phyloP scores from a whole-genome alignment of 2,888 invertebrate species.

The Pandemis corylana region DNA sequence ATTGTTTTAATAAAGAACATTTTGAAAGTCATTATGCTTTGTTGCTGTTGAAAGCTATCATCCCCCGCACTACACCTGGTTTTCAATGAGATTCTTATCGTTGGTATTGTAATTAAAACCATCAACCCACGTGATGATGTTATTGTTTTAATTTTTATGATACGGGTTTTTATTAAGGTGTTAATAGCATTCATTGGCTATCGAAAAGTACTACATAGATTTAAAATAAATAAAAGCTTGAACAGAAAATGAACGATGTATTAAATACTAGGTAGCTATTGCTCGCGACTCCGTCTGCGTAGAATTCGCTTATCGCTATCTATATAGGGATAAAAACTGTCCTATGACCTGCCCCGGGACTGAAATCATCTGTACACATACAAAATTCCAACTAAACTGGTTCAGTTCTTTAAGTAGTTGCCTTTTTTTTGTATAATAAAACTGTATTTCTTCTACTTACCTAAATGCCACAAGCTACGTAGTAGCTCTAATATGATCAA shows the following conservation, averaged over 20 bases:
- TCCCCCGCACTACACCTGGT: conserved; percentile 73
- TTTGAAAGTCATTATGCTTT: conserved; percentile 76
- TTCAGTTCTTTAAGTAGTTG: too few relatives aligned
- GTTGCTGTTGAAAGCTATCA: conserved; percentile 67
- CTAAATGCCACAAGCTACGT: background rate
- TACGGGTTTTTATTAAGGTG: conserved; percentile 10
- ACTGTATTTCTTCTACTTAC: background rate
- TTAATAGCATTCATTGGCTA: background rate
- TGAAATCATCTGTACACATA: too few relatives aligned
- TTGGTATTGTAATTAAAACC: conserved; percentile 68
- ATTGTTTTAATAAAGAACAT: conserved; percentile 82
- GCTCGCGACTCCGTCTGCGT: too few relatives aligned
- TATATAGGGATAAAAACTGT: too few relatives aligned
- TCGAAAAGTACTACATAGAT: background rate
- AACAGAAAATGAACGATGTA: too few relatives aligned
- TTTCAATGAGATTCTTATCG: conserved; percentile 71
- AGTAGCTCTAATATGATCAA: conserved; percentile 59
- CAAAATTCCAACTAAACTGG: too few relatives aligned
- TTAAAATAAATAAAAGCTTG: too few relatives aligned
- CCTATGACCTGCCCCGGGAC: too few relatives aligned
- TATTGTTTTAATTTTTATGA: conserved; percentile 45
- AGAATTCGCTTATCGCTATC: too few relatives aligned
- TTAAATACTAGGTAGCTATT: too few relatives aligned
- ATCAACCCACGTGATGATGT: conserved; percentile 47
- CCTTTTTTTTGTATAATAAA: background rate